phyloP scores from a whole-genome alignment of 2,113 vertebrate species.

The Mesoclemmys tuberculata region DNA sequence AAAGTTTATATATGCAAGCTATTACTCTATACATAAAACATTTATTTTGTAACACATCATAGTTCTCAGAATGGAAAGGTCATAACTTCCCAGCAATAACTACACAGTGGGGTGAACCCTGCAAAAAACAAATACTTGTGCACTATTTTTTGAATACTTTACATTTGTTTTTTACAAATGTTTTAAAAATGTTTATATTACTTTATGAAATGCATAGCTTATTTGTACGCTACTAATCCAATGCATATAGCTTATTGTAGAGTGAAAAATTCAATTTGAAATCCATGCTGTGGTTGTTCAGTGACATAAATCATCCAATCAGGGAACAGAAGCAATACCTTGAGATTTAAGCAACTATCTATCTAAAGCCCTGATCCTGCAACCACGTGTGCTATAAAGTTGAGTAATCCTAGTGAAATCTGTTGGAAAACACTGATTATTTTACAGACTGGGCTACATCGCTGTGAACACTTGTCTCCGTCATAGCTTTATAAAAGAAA shows the following conservation, averaged over 20 bases:
- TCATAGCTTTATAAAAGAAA: neutral
- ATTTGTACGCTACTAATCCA: neutral
- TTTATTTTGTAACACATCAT: neutral
- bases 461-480: neutral
- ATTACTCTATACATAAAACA: neutral
- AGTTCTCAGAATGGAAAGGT: fast-evolving
- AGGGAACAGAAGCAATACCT: neutral
- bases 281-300: neutral
- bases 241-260: neutral
- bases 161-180: fast-evolving
- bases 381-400: neutral
- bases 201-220: neutral
- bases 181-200: neutral
- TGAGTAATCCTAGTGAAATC: neutral
- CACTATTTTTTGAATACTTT: too few relatives aligned
- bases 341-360: neutral
- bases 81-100: neutral
- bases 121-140: neutral
- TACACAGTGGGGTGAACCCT: fast-evolving
- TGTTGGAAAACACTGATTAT: neutral
- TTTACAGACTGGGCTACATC: neutral
- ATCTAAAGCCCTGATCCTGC: neutral
- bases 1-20: neutral
- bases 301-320: neutral
- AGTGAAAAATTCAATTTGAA: neutral